Percentiles rank a stretch among this genome's conserved stretches.
These are phyloP conservation scores for Myotis davidii DNA, from an alignment of 2,113 vertebrate genomes.

Conservation along the genomic window DNA sequence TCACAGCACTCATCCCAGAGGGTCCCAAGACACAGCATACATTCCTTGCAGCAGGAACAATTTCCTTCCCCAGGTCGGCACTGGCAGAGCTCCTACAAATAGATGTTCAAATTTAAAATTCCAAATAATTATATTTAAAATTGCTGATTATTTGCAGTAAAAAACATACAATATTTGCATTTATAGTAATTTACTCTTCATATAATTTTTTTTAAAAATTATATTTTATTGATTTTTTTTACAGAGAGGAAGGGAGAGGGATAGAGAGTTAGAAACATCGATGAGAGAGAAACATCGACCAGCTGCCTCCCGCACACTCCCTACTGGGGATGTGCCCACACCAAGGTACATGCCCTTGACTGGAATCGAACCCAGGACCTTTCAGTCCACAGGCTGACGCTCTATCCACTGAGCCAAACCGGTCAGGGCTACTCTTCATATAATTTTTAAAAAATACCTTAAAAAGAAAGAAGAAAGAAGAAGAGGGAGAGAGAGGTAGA, in stretches of 20 bases:
- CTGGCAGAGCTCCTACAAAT: constrained; percentile 95
- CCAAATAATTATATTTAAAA: not conserved
- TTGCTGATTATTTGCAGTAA: not conserved
- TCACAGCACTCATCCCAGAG: constrained; percentile 99
- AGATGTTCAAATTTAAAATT: constrained; percentile 41
- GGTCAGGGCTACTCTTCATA: not conserved
- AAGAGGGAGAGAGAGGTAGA: no score
- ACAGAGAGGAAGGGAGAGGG: no score
- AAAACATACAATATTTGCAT: not conserved
- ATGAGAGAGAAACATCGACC: no score
- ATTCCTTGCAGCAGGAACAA: constrained; percentile 99
- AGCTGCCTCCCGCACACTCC: no score
- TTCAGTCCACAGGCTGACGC: no score
- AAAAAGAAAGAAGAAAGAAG: no score
- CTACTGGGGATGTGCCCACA: no score
- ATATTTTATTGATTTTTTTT: no score
- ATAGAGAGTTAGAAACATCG: no score
- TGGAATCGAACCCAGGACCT: no score
- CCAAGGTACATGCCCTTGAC: no score
- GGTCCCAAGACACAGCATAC: constrained; percentile 97
- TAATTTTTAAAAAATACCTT: not conserved
- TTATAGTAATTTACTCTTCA: not conserved
- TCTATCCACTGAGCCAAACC: no score
- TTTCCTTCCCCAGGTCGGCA: constrained; percentile 96
- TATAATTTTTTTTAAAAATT: not conserved